phyloP scores from a whole-genome alignment of 2,113 vertebrate species.

The Setophaga petechia region DNA sequence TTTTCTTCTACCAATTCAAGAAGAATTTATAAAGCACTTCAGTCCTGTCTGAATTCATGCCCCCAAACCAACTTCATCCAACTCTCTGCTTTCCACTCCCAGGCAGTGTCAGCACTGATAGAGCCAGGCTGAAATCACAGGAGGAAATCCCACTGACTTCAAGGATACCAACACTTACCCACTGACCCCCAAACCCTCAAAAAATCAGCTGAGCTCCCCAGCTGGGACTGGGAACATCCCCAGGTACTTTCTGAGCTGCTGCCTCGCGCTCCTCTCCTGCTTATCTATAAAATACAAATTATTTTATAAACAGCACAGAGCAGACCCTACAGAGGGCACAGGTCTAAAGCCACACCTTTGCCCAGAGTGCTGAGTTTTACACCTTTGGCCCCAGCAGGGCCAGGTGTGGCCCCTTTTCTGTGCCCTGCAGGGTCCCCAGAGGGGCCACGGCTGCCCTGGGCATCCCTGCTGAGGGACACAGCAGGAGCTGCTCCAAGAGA shows the following conservation, averaged over 20 bases:
- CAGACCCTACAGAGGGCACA: background rate
- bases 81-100: background rate
- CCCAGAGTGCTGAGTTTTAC: too few relatives aligned
- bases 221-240: background rate
- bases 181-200: background rate
- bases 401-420: background rate
- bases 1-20: background rate
- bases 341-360: too few relatives aligned
- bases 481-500: background rate
- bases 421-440: background rate
- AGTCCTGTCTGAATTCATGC: background rate
- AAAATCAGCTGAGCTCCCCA: background rate
- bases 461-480: background rate
- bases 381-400: background rate
- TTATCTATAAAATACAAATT: too few relatives aligned
- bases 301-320: background rate
- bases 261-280: background rate
- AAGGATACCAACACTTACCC: background rate
- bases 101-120: background rate
- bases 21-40: background rate
- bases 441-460: accelerated
- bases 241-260: background rate
- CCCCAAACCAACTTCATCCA: background rate
- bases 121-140: background rate
- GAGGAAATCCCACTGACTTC: background rate